Evolutionary conservation across 1,140 invertebrate species (phyloP).

Genomic region (Cataglyphis hispanica): DNA sequence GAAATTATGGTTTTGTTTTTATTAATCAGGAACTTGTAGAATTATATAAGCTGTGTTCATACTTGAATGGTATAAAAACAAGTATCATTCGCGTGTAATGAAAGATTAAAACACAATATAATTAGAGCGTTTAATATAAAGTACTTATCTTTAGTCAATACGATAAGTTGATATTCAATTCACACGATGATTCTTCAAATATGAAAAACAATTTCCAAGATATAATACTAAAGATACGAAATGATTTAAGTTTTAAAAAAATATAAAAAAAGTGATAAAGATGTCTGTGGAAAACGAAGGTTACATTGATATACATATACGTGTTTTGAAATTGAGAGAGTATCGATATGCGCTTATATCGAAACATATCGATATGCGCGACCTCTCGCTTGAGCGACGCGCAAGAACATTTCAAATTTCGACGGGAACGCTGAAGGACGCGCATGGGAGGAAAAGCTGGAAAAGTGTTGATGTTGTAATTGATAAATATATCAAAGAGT

Average conservation of each 20-base stretch:
- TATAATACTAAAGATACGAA: not conserved
- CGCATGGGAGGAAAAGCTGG: no score
- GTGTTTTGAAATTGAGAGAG: not conserved
- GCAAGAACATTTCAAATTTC: not conserved
- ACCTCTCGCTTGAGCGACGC: not conserved
- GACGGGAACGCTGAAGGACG: not conserved
- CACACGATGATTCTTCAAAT: not conserved
- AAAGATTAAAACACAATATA: not conserved
- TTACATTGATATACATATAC: no score
- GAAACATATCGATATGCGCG: constrained; percentile 9
- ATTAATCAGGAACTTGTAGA: not conserved
- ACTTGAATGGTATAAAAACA: not conserved
- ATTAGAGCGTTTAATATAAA: not conserved
- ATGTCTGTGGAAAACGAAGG: not conserved
- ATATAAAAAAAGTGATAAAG: not conserved
- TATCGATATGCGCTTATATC: not conserved
- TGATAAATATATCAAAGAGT: not conserved
- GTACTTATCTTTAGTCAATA: not conserved
- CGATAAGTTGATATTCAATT: no score
- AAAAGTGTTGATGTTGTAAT: not conserved
- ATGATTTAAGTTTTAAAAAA: not conserved
- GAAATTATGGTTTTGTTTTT: not conserved
- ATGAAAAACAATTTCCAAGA: no score
- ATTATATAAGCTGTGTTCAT: not conserved
- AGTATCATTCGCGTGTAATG: not conserved